phyloP scores from a whole-genome alignment of 23 tunicate species.

The Diplosoma virens region DNA sequence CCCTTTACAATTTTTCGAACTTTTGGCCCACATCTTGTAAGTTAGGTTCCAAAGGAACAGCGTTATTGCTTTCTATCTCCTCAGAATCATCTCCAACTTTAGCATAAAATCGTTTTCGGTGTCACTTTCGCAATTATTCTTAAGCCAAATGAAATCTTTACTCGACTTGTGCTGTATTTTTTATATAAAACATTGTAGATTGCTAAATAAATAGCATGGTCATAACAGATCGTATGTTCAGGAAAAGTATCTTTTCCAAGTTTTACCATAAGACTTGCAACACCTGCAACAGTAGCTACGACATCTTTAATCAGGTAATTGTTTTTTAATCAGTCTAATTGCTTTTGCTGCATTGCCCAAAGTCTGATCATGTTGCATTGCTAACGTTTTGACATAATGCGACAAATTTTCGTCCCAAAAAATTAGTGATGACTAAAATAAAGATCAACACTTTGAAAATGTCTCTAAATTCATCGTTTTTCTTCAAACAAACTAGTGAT shows the following conservation, averaged over 20 bases:
- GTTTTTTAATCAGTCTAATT: conserved; percentile 36
- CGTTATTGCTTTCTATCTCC: conserved; percentile 1
- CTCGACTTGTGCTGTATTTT: conserved; percentile 4
- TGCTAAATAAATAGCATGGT: conserved; percentile 30
- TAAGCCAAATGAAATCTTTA: neutral
- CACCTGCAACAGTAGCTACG: conserved; percentile 31
- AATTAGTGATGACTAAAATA: too few species aligned
- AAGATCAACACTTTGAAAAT: too few species aligned
- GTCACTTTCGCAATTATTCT: conserved; percentile 14
- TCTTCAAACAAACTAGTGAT: too few species aligned
- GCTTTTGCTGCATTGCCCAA: conserved; percentile 33
- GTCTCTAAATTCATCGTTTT: too few species aligned
- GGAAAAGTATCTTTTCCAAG: conserved; percentile 15
- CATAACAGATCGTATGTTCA: conserved; percentile 27
- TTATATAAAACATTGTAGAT: conserved; percentile 20
- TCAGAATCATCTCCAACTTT: conserved; percentile 29
- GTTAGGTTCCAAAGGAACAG: conserved; percentile 25
- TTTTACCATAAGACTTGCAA: conserved; percentile 32
- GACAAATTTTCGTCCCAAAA: too few species aligned
- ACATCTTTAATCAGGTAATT: conserved; percentile 39
- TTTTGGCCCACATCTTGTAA: conserved; percentile 12
- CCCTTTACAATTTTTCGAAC: conserved; percentile 30
- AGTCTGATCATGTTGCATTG: too few species aligned
- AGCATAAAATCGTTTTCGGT: conserved; percentile 10
- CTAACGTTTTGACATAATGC: too few species aligned